Base-by-base conservation (phyloP, 2,113 vertebrate genomes). In the Myocastor coypus region DNA sequence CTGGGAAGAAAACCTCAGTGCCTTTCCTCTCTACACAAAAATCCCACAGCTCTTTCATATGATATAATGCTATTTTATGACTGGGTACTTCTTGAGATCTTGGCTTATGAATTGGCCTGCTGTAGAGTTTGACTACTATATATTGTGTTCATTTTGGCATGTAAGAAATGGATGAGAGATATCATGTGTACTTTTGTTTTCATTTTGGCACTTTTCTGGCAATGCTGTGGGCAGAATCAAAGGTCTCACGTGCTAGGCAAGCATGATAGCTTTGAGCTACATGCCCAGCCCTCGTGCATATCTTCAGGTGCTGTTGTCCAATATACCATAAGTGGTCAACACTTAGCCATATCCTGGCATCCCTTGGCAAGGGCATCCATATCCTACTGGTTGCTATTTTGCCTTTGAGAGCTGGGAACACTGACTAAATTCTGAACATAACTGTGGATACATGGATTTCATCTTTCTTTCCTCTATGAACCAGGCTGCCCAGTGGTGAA, bases 401-500 rank as follows among this genome's bases (percentile, higher is more conserved):
- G 22, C 17, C 19, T 59, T 91, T 77, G 89, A 55, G 52, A 95
- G n/a, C 28, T 78, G 52, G 55, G 28, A 13, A 95, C 89, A 37
- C 59, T 64, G 61, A 37, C 22, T 94, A 81, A 71, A 85, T 91
- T 96, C 52, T 93, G 42, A 1, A 73, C 40, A 37, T 32, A 50
- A 20, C 84, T 87, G 2, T 78, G 24, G 59, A 94, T 71, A 96
- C 63, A 96, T 92, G 63, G 78, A 91, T 50, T 5, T 87, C 91
- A 82, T 97, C 50, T 83, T 63, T 87, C 64, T 94, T 89, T 85
- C 71, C 93, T 57, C 12, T 32, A 63, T 88, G 64, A 81, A 88
- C 32, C 83, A 68, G 63, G 94, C 34, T 69, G 13, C 22, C 37
- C 57, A 63, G 68, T 87, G 93, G 63, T 81, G 93, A 89, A 32